These are phyloP conservation scores for Buathra laborator DNA, from an alignment of 2,888 invertebrate genomes.

Conservation along the genomic window DNA sequence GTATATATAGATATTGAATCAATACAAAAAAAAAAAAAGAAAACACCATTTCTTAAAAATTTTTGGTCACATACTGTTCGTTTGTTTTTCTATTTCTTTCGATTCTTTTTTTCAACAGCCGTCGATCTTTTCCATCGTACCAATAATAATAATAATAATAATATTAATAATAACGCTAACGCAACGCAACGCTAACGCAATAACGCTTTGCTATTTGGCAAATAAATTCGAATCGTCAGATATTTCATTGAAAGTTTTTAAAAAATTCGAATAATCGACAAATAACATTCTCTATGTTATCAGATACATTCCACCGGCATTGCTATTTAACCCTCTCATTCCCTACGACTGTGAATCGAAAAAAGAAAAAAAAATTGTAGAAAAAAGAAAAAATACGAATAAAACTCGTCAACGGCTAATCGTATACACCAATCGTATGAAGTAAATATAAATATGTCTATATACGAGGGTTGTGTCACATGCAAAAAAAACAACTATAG, in stretches of 20 bases:
- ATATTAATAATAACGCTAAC: constrained; percentile 1
- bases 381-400: constrained; percentile 24
- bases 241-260: not conserved
- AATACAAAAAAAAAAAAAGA: not conserved
- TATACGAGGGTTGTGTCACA: constrained; percentile 32
- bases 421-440: not conserved
- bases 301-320: not conserved
- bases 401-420: constrained; percentile 34
- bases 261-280: constrained; percentile 1
- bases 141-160: constrained; percentile 10
- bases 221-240: not conserved
- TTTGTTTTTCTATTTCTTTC: too few relatives aligned
- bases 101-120: constrained; percentile 6
- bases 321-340: not conserved
- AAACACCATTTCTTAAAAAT: constrained; percentile 8
- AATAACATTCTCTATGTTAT: not conserved
- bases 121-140: constrained; percentile 2
- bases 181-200: not conserved
- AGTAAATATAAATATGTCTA: constrained; percentile 10
- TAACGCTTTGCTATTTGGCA: constrained; percentile 21
- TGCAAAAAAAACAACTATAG: constrained; percentile 70
- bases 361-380: constrained; percentile 14
- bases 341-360: not conserved
- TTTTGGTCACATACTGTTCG: constrained; percentile 12
- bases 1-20: not conserved